Evolutionary conservation across 2,888 invertebrate species (phyloP).

Genomic region (Agrotis segetum): DNA sequence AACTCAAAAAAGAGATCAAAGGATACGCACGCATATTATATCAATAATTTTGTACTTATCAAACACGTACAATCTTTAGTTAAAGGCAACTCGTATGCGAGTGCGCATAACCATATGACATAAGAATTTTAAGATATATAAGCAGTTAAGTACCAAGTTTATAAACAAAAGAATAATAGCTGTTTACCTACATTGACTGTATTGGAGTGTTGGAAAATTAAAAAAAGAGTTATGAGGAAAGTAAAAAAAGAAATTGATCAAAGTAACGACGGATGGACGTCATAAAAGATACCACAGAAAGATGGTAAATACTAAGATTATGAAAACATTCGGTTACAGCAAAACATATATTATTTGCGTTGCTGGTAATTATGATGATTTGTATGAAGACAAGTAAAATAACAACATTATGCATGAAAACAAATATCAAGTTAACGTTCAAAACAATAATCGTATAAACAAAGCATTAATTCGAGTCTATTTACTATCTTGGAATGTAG

Average conservation of each 20-base stretch:
- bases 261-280: neutral
- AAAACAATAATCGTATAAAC: conserved; percentile 15
- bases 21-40: conserved; percentile 1
- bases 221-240: neutral
- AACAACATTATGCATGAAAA: neutral
- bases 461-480: conserved; percentile 25
- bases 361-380: neutral
- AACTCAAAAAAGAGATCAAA: conserved; percentile 15
- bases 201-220: conserved; percentile 30
- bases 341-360: too few relatives aligned
- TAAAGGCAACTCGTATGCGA: neutral
- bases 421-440: conserved; percentile 3
- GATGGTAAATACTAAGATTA: neutral
- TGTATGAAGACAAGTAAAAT: neutral
- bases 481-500: conserved; percentile 48
- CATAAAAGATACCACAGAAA: neutral
- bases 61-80: neutral
- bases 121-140: neutral
- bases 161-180: conserved; percentile 22
- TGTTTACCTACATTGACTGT: conserved; percentile 4
- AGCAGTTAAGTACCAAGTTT: conserved; percentile 3
- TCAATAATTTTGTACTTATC: conserved; percentile 1
- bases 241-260: neutral
- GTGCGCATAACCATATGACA: neutral
- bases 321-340: neutral